Evolutionary conservation across 1,140 invertebrate genomes (phyloP).

Genomic region (Caenorhabditis remanei): DNA sequence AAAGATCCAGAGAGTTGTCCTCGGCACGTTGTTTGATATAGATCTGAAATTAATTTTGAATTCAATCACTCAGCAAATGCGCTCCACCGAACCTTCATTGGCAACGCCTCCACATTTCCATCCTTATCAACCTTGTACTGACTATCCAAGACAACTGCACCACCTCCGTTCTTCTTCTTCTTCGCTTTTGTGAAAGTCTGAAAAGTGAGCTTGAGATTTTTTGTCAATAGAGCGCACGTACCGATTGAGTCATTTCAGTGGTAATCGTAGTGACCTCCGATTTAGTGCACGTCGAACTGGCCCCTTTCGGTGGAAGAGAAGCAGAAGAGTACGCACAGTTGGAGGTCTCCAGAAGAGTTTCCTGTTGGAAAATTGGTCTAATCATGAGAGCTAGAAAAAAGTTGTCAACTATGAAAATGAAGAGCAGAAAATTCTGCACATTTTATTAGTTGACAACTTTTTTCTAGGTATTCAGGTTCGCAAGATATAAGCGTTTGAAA

Average conservation of each 20-base stretch:
- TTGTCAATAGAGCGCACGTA: neutral
- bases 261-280: neutral
- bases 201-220: neutral
- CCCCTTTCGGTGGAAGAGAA: no score
- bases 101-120: neutral
- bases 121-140: neutral
- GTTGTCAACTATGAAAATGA: no score
- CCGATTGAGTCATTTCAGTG: neutral
- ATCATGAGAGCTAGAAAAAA: no score
- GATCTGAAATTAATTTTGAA: neutral
- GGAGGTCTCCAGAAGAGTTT: no score
- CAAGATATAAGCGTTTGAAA: no score
- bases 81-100: neutral
- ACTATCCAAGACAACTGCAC: neutral
- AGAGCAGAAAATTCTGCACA: no score
- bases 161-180: neutral
- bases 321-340: no score
- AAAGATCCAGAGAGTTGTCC: conserved; percentile 8
- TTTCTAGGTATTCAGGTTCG: no score
- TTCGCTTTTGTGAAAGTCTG: neutral
- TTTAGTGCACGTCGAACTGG: neutral
- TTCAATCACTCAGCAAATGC: no score
- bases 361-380: no score
- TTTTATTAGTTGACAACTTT: no score
- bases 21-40: conserved; percentile 23